Percentiles rank a stretch among this genome's conserved stretches.
phyloP scores from a whole-genome alignment of 2,888 invertebrate species.

The Mythimna albipuncta region DNA sequence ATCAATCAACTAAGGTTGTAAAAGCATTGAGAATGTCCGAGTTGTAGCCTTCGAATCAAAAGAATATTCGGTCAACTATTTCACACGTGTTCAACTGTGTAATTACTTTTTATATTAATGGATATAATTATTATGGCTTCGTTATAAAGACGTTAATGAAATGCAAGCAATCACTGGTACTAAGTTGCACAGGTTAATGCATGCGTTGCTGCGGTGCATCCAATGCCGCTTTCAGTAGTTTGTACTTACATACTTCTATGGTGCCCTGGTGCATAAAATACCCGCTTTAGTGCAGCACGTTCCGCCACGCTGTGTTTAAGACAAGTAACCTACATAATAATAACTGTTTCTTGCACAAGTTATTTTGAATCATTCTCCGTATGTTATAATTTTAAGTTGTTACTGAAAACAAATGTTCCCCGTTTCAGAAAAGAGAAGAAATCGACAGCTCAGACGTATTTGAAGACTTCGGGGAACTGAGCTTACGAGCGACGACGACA shows the following conservation, averaged over 20 bases:
- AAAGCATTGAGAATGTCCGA: slow-evolving; percentile 33
- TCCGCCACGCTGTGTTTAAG: slow-evolving; percentile 59
- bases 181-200: slow-evolving; percentile 29
- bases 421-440: slow-evolving; percentile 38
- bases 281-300: slow-evolving; percentile 51
- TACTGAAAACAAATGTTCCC: slow-evolving; percentile 44
- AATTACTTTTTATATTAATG: slow-evolving; percentile 44
- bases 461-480: slow-evolving; percentile 39
- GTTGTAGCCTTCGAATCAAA: slow-evolving; percentile 36
- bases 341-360: slow-evolving; percentile 64
- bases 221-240: slow-evolving; percentile 43
- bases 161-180: slow-evolving; percentile 28
- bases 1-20: slow-evolving; percentile 35
- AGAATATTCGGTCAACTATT: slow-evolving; percentile 39
- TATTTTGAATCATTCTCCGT: slow-evolving; percentile 61
- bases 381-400: slow-evolving; percentile 57
- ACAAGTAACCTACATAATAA: slow-evolving; percentile 77
- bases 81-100: slow-evolving; percentile 35
- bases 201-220: slow-evolving; percentile 1
- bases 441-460: slow-evolving; percentile 26
- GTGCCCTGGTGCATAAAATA: slow-evolving; percentile 46
- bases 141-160: slow-evolving; percentile 37
- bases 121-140: slow-evolving; percentile 38
- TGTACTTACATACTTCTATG: slow-evolving; percentile 19
- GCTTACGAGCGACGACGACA: slow-evolving; percentile 5